Base-by-base conservation (phyloP, 1,140 invertebrate species). In the Ladona fulva region DNA sequence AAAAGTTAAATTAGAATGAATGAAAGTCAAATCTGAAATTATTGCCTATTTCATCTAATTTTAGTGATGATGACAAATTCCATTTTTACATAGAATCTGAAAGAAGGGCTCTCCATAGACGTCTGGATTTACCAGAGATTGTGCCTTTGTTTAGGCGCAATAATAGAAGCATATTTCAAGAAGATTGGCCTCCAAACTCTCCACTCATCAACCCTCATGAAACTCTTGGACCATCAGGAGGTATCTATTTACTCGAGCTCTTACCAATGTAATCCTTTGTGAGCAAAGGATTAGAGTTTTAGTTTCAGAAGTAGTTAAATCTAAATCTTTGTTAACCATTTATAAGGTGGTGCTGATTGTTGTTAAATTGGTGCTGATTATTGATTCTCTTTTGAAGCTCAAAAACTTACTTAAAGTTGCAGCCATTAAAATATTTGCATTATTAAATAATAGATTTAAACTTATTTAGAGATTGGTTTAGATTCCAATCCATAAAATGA, bases 171-270 rank as follows among this genome's bases (percentile, higher is more conserved):
- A 83, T 85, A 19, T 92, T 92, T 83, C 83, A 85, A 29, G 84
- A 83, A 78, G 87, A 91, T 75, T 80, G 82, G 24, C 82, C 83
- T 37, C 80, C 79, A 7, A 85, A 85, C 79, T 85, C 86, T 12
- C 88, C 89, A 66, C 82, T 97, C 25, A 82, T 92, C 10, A 94
- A 95, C 85, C 91, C 93, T 1, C 95, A 97, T 83, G 82, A 89
- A 78, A 87, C 89, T 10, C 82, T 93, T 59, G 77, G 83, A 1
- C 78, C 84, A 79, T 85, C 85, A 77, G 86, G 86, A 81, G 86
- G 90, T 86, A 83, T 78, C 16, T 66, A 6, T 5, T 37, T 37
- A 8, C 3, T 37, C n/a, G n/a, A n/a, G n/a, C n/a, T n/a, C n/a
- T n/a, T n/a, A n/a, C n/a, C n/a, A n/a, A n/a, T n/a, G n/a, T n/a